These are phyloP conservation scores for Cephus runcator DNA, from an alignment of 2,888 invertebrate genomes.

Conservation along the genomic window DNA sequence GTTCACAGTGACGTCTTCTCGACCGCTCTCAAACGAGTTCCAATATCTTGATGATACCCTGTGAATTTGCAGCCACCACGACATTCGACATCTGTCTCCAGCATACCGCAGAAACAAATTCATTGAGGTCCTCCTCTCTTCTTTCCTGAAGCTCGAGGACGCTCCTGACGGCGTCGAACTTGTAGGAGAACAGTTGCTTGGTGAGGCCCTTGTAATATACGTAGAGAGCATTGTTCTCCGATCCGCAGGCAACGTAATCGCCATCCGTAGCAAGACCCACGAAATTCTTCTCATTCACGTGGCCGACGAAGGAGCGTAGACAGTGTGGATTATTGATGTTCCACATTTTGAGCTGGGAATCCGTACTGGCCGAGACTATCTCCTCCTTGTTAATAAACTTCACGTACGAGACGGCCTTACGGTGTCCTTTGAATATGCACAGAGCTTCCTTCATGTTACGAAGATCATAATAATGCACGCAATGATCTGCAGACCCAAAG, in stretches of 20 bases:
- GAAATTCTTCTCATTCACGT: slow-evolving; percentile 95
- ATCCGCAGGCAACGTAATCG: slow-evolving; percentile 93
- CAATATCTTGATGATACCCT: slow-evolving; percentile 90
- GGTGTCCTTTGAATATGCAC: slow-evolving; percentile 87
- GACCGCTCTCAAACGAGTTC: slow-evolving; percentile 73
- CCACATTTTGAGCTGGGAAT: slow-evolving; percentile 92
- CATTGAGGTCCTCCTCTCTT: slow-evolving; percentile 86
- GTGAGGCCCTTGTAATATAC: slow-evolving; percentile 92
- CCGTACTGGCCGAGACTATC: slow-evolving; percentile 92
- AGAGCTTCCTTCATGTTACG: slow-evolving; percentile 84
- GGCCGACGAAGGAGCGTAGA: slow-evolving; percentile 88
- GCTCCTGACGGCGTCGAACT: slow-evolving; percentile 85
- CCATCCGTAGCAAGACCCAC: slow-evolving; percentile 93
- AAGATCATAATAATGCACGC: slow-evolving; percentile 95
- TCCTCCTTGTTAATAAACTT: slow-evolving; percentile 88
- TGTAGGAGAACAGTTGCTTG: slow-evolving; percentile 85
- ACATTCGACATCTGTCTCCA: slow-evolving; percentile 89
- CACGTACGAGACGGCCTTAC: slow-evolving; percentile 94
- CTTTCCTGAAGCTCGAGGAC: slow-evolving; percentile 78
- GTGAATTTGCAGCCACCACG: slow-evolving; percentile 92
- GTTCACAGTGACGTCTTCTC: background rate
- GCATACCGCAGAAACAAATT: slow-evolving; percentile 95
- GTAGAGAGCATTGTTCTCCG: slow-evolving; percentile 93
- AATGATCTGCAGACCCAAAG: slow-evolving; percentile 97
- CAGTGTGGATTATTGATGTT: slow-evolving; percentile 82